These are phyloP conservation scores for Lineus longissimus DNA, from an alignment of 1,140 invertebrate species.

Conservation along the genomic window DNA sequence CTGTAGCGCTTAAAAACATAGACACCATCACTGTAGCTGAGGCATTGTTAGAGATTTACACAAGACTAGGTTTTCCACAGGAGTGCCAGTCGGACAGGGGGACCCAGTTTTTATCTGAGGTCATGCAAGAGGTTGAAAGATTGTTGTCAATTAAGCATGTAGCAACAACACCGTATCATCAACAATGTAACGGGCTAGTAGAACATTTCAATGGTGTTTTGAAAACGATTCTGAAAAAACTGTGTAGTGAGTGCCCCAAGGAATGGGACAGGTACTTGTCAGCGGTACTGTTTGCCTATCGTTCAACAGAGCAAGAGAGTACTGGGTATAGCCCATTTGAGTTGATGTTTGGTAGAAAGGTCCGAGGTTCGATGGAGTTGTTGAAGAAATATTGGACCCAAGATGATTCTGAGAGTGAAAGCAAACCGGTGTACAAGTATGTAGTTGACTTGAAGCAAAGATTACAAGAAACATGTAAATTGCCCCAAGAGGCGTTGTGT, in stretches of 20 bases:
- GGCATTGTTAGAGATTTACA: slow-evolving; percentile 43
- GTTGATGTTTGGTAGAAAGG: slow-evolving; percentile 11
- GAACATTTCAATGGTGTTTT: slow-evolving; percentile 32
- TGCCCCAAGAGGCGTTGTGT: not conserved
- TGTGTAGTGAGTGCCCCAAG: slow-evolving; percentile 29
- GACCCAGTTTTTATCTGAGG: slow-evolving; percentile 46
- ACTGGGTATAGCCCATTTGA: slow-evolving; percentile 34
- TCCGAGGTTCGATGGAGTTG: slow-evolving; percentile 8
- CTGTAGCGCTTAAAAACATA: slow-evolving; percentile 18
- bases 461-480: not conserved
- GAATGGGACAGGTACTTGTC: slow-evolving; percentile 42
- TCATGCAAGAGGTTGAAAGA: slow-evolving; percentile 24
- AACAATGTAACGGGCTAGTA: slow-evolving; percentile 33
- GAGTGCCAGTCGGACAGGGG: slow-evolving; percentile 53
- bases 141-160: slow-evolving; percentile 26
- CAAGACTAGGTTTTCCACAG: slow-evolving; percentile 48
- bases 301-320: slow-evolving; percentile 27
- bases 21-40: slow-evolving; percentile 23
- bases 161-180: slow-evolving; percentile 31
- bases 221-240: slow-evolving; percentile 26
- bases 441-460: not conserved
- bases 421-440: not conserved
- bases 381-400: slow-evolving; percentile 5
- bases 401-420: not conserved
- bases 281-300: slow-evolving; percentile 37